Evolutionary conservation across 2,888 invertebrate species (phyloP).

Genomic region (Prosopocoilus inquinatus): DNA sequence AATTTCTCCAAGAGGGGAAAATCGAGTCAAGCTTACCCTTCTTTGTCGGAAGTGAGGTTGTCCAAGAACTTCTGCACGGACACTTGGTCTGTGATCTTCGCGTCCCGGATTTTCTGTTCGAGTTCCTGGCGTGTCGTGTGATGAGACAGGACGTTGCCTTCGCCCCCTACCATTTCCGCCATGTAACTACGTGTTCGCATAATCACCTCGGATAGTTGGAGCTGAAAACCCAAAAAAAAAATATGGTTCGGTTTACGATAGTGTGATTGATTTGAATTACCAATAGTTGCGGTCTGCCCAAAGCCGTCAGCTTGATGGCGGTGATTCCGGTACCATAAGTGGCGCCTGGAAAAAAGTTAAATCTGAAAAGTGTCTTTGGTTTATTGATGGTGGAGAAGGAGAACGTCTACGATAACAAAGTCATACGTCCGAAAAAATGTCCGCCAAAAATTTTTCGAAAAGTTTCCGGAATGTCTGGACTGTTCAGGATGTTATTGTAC

Average conservation of each 20-base stretch:
- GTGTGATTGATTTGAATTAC: conserved; percentile 56
- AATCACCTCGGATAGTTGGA: conserved; percentile 96
- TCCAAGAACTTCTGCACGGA: conserved; percentile 86
- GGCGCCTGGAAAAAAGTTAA: conserved; percentile 64
- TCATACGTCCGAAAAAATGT: no score
- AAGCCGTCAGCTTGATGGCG: conserved; percentile 94
- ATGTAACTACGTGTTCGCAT: conserved; percentile 94
- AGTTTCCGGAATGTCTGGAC: no score
- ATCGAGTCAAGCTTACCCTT: conserved; percentile 66
- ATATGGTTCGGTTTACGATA: background rate
- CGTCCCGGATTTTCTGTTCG: conserved; percentile 75
- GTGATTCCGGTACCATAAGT: conserved; percentile 95
- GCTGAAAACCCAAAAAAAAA: conserved; percentile 55
- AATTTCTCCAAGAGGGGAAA: background rate
- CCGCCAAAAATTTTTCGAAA: no score
- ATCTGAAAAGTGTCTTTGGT: no score
- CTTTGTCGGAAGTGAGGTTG: conserved; percentile 87
- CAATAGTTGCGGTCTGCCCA: conserved; percentile 94
- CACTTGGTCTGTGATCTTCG: conserved; percentile 70
- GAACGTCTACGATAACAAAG: no score
- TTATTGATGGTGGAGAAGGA: no score
- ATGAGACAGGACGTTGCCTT: conserved; percentile 83
- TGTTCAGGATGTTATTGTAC: no score
- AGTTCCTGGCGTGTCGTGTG: conserved; percentile 85
- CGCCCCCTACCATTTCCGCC: conserved; percentile 84